These are phyloP conservation scores for Leuciscus waleckii DNA, from an alignment of 2,797 vertebrate species.

Conservation along the genomic window DNA sequence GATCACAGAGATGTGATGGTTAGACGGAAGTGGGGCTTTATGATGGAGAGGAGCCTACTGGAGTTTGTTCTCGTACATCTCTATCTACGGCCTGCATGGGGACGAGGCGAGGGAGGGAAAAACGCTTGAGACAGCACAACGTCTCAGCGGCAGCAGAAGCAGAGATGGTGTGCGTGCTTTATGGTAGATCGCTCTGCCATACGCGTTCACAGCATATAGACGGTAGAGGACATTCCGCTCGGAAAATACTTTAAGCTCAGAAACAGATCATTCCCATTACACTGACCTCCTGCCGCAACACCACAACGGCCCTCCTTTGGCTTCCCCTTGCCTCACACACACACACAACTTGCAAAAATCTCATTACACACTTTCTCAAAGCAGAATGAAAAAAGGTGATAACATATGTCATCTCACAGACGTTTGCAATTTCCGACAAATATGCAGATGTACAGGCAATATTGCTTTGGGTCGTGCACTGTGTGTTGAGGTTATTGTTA, in stretches of 20 bases:
- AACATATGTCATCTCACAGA: slow-evolving; percentile 31
- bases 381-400: slow-evolving; percentile 31
- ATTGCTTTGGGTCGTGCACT: slow-evolving; percentile 41
- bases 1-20: slow-evolving; percentile 60
- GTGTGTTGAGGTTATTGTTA: slow-evolving; percentile 44
- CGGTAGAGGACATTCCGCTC: background rate
- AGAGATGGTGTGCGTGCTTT: slow-evolving; percentile 36
- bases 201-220: background rate
- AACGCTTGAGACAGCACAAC: slow-evolving; percentile 32
- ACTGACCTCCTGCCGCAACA: slow-evolving; percentile 35
- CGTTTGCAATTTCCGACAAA: slow-evolving; percentile 43
- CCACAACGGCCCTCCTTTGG: slow-evolving; percentile 14
- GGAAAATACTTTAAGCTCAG: slow-evolving; percentile 44
- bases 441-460: slow-evolving; percentile 38
- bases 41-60: slow-evolving; percentile 39
- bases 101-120: slow-evolving; percentile 26
- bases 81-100: slow-evolving; percentile 14
- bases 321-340: background rate
- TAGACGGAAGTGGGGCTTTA: slow-evolving; percentile 61
- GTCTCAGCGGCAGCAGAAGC: slow-evolving; percentile 21
- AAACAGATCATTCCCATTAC: slow-evolving; percentile 44
- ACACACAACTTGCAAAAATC: background rate
- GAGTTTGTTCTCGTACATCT: slow-evolving; percentile 39
- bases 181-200: slow-evolving; percentile 32
- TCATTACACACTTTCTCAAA: slow-evolving; percentile 41